Conservation (phyloP, 2,888 invertebrate species). For the Venusia cambrica region DNA sequence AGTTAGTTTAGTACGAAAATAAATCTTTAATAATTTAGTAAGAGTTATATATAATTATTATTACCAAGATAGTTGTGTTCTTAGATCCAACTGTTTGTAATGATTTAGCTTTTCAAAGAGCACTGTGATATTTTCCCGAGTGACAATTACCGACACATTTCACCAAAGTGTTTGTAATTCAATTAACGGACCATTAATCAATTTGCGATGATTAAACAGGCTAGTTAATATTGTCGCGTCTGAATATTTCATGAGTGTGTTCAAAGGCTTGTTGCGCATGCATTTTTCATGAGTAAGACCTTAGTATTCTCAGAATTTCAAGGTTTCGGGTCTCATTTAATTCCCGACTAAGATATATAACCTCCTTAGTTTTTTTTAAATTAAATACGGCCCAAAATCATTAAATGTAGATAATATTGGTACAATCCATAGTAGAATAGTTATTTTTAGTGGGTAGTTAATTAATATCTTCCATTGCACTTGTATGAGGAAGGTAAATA, state of each 20-base stretch:
- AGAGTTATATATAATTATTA: too few species aligned
- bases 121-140: slow-evolving; percentile 24
- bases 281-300: slow-evolving; percentile 4
- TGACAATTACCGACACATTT: slow-evolving; percentile 50
- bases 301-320: not conserved
- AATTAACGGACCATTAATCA: slow-evolving; percentile 36
- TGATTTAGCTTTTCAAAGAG: slow-evolving; percentile 4
- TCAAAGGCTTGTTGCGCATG: slow-evolving; percentile 6
- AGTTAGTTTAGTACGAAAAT: too few species aligned
- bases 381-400: too few species aligned
- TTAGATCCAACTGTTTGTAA: not conserved
- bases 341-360: too few species aligned
- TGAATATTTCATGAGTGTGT: slow-evolving; percentile 34
- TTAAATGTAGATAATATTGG: too few species aligned
- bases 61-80: not conserved
- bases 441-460: too few species aligned
- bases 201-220: slow-evolving; percentile 23
- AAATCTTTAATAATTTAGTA: too few species aligned
- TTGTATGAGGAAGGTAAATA: too few species aligned
- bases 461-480: too few species aligned
- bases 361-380: too few species aligned
- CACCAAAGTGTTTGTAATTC: slow-evolving; percentile 31
- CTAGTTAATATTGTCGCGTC: slow-evolving; percentile 17
- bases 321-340: too few species aligned
- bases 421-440: too few species aligned